Evolutionary conservation across 2,888 invertebrate species (phyloP).

Genomic region (Pollenia angustigena): DNA sequence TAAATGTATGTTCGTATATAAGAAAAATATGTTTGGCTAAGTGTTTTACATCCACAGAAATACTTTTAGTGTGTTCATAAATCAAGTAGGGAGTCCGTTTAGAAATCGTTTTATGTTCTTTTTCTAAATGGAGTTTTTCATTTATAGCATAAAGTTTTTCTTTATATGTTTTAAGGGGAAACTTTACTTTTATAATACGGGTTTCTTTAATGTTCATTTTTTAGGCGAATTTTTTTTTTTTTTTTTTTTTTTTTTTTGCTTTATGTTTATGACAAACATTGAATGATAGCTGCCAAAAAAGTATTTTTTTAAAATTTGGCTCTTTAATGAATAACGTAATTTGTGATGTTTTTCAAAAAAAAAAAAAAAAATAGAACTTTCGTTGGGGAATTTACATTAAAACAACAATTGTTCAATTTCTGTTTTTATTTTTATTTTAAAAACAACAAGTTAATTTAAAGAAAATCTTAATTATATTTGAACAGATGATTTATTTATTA

Average conservation of each 20-base stretch:
- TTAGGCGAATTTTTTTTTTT: not conserved
- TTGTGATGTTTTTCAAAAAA: not conserved
- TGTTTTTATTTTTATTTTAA: no score
- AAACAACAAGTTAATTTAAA: no score
- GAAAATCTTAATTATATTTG: not conserved
- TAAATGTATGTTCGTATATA: not conserved
- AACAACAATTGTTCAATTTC: no score
- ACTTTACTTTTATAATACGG: not conserved
- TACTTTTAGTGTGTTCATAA: slow-evolving; percentile 67
- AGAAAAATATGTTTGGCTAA: no score
- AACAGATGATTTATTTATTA: not conserved
- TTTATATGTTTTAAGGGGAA: not conserved
- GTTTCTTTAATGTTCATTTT: slow-evolving; percentile 1
- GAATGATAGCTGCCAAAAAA: not conserved
- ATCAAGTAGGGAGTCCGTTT: slow-evolving; percentile 57
- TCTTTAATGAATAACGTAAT: slow-evolving; percentile 40
- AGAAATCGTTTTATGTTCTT: slow-evolving; percentile 3
- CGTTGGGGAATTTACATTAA: no score
- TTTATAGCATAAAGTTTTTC: slow-evolving; percentile 29
- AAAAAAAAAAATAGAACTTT: no score
- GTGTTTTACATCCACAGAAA: slow-evolving; percentile 59
- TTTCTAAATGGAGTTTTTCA: slow-evolving; percentile 44
- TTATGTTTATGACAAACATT: slow-evolving; percentile 10
- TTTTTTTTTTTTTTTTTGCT: not conserved
- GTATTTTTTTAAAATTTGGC: not conserved